These are phyloP conservation scores for Arctia plantaginis DNA, from an alignment of 2,888 invertebrate species.

Conservation along the genomic window DNA sequence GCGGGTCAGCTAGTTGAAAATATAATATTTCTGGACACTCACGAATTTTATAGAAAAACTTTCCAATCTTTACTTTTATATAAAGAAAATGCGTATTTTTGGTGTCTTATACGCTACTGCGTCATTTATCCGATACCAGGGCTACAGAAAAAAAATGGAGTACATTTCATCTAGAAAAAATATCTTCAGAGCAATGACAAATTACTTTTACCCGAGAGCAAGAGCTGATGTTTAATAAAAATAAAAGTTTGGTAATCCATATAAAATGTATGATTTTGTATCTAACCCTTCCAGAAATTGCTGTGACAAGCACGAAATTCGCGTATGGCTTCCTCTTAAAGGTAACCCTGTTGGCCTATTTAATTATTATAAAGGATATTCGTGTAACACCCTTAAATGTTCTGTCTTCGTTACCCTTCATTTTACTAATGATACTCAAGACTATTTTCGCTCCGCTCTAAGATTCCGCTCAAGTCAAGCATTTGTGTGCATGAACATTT, in stretches of 20 bases:
- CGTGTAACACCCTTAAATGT: slow-evolving; percentile 36
- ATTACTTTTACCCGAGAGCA: neutral
- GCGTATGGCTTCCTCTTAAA: slow-evolving; percentile 36
- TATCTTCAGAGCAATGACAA: neutral
- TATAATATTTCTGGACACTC: no score
- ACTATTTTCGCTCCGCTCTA: no score
- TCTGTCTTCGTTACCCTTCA: slow-evolving; percentile 15
- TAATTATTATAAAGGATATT: slow-evolving; percentile 67
- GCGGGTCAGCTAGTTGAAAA: no score
- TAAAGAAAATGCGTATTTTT: neutral
- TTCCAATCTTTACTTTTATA: neutral
- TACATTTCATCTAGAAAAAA: neutral
- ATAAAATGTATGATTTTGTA: neutral
- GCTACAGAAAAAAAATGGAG: neutral
- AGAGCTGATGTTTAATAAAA: neutral
- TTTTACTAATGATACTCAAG: slow-evolving; percentile 19
- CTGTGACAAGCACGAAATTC: slow-evolving; percentile 31
- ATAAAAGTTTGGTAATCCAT: neutral
- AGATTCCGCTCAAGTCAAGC: no score
- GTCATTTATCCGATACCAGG: neutral
- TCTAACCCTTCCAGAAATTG: slow-evolving; percentile 32
- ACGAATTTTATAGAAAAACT: no score
- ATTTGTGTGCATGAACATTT: no score
- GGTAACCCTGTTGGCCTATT: slow-evolving; percentile 58
- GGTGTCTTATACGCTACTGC: neutral